Conservation (phyloP, 2,888 invertebrate species). For the Caenorhabditis imperialis region DNA sequence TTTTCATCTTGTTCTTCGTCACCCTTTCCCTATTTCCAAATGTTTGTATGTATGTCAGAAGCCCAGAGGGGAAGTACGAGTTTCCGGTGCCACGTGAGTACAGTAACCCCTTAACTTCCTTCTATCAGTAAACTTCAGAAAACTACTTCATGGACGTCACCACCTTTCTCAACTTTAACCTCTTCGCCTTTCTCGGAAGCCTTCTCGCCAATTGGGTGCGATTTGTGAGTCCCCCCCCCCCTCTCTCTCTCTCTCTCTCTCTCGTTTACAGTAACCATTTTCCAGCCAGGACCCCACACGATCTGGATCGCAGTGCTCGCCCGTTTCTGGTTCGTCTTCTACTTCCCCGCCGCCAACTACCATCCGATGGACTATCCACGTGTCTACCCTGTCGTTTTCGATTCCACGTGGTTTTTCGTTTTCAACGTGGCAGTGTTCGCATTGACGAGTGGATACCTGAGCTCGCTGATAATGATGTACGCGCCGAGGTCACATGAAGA, state of each 20-base stretch:
- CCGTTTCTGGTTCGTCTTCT: constrained; percentile 88
- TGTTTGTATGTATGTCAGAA: constrained; percentile 80
- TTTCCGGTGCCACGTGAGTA: constrained; percentile 48
- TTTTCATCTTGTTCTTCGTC: constrained; percentile 93
- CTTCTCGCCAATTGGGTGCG: constrained; percentile 83
- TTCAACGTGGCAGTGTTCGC: constrained; percentile 84
- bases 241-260: background rate
- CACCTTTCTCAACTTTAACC: constrained; percentile 94
- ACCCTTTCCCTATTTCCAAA: constrained; percentile 91
- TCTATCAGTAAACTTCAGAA: constrained; percentile 10
- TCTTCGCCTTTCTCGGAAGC: constrained; percentile 93
- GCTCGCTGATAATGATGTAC: constrained; percentile 94
- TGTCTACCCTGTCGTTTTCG: constrained; percentile 83
- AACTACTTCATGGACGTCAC: constrained; percentile 81
- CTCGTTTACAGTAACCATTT: constrained; percentile 15
- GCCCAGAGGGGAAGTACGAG: constrained; percentile 22
- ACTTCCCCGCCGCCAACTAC: constrained; percentile 93
- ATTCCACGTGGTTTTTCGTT: constrained; percentile 82
- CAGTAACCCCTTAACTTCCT: background rate
- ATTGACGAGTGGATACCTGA: constrained; percentile 91
- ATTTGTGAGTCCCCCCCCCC: constrained; percentile 23
- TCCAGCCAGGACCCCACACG: constrained; percentile 86
- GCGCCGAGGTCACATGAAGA: constrained; percentile 82
- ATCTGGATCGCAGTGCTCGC: constrained; percentile 84
- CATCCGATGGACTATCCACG: constrained; percentile 80